Base-by-base conservation (phyloP, 2,797 vertebrate genomes). In the Leptodactylus fallax region DNA sequence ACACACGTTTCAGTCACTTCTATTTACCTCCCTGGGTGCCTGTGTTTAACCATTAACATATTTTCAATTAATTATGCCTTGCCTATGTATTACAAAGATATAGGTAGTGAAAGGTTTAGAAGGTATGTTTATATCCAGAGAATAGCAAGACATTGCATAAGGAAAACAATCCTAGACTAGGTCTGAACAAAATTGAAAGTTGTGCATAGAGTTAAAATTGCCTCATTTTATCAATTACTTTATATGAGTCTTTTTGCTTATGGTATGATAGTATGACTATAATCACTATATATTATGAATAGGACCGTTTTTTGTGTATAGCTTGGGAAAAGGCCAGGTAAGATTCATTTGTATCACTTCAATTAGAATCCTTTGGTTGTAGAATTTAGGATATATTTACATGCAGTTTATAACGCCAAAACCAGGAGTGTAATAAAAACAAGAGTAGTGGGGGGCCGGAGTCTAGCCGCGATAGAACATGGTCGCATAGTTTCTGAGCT, bases 1-100 rank as follows among this genome's bases (percentile, higher is more conserved):
- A 82, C 47, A 82, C 80, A 82, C 17, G 61, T 67, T 82, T 67
- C 80, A 67, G 21, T 82, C 80, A 82, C 61, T 23, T 82, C 21
- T 82, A 19, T 65, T 51, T 82, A 67, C 45, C 80, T 82, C n/a
- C 47, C 16, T 11, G 21, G 79, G 79, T 81, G 12, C 36, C 60
- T n/a, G 17, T 82, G 80, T 67, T 82, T 82, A 67, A 82, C 61
- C 80, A 82, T 82, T 65, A 67, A 65, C 61, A 55, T 53, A 23
- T 81, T 61, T 65, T 81, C 79, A 65, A 82, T 65, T 82, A 69
- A 16, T 69, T 17, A 3, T 65, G 27, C 7, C 13, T 27, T 17
- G 13, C 23, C 23, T 56, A 79, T 58, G 13, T 79, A 56, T 25
- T 79, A 58, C 23, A 55, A 56, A 23, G 13, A 56, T 56, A 79